Conservation (phyloP, 2,797 vertebrate species). For the Lutjanus argentimaculatus region DNA sequence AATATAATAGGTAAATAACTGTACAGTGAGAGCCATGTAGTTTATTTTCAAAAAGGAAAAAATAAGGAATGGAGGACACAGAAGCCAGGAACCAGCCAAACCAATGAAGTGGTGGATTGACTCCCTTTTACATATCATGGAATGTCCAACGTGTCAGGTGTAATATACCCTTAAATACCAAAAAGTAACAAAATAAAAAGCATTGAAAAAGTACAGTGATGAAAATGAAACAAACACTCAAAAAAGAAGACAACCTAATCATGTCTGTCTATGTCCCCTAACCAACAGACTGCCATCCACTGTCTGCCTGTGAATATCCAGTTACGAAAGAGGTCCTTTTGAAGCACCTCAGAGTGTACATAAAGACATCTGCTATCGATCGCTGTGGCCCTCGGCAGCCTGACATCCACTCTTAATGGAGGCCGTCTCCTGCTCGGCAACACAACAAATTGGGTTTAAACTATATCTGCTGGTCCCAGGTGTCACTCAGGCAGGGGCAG, state of each 20-base stretch:
- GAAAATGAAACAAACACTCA: not conserved
- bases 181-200: not conserved
- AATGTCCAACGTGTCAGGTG: not conserved
- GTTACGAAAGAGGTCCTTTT: conserved; percentile 32
- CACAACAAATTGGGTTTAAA: conserved; percentile 69
- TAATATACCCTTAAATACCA: not conserved
- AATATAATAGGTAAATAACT: not conserved
- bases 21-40: not conserved
- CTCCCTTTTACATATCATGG: not conserved
- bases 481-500: conserved; percentile 44
- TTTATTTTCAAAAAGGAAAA: not conserved
- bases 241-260: not conserved
- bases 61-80: not conserved
- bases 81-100: not conserved
- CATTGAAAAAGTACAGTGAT: not conserved
- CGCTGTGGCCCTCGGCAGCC: conserved; percentile 31
- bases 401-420: conserved; percentile 58
- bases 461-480: conserved; percentile 28
- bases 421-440: conserved; percentile 51
- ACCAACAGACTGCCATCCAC: conserved; percentile 5
- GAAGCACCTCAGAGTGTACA: conserved; percentile 47
- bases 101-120: not conserved
- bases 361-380: conserved; percentile 61
- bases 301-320: conserved; percentile 18
- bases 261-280: not conserved